These are phyloP conservation scores for Ictalurus punctatus DNA, from an alignment of 2,113 vertebrate genomes.

Conservation along the genomic window DNA sequence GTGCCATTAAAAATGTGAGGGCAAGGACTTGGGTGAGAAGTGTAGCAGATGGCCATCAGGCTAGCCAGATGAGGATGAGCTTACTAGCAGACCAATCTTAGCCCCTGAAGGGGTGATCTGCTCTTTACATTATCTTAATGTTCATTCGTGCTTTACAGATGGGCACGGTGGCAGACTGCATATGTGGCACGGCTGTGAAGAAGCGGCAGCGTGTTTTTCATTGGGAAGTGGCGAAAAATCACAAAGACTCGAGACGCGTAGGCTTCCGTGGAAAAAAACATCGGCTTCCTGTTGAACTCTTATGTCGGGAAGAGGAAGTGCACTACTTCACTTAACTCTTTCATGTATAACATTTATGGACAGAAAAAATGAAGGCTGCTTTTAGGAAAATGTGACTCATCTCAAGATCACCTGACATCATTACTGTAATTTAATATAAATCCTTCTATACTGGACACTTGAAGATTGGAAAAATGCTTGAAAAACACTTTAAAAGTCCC, in stretches of 20 bases:
- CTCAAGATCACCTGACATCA: background rate
- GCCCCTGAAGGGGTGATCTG: slow-evolving; percentile 24
- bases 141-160: slow-evolving; percentile 39
- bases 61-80: slow-evolving; percentile 30
- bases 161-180: slow-evolving; percentile 18
- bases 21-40: slow-evolving; percentile 27
- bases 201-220: background rate
- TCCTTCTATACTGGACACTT: background rate
- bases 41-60: slow-evolving; percentile 30
- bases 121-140: slow-evolving; percentile 33
- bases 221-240: background rate
- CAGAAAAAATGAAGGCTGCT: background rate
- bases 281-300: background rate
- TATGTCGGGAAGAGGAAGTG: background rate
- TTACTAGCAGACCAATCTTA: slow-evolving; percentile 7
- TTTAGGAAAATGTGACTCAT: background rate
- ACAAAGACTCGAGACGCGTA: background rate
- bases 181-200: background rate
- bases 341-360: background rate
- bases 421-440: background rate
- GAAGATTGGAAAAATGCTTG: background rate
- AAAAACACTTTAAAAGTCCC: no score
- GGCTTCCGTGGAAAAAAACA: background rate
- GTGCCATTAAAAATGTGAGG: slow-evolving; percentile 24
- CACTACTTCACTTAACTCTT: background rate